Base-by-base conservation (phyloP, 2,888 invertebrate genomes). In the Lomographa bimaculata region DNA sequence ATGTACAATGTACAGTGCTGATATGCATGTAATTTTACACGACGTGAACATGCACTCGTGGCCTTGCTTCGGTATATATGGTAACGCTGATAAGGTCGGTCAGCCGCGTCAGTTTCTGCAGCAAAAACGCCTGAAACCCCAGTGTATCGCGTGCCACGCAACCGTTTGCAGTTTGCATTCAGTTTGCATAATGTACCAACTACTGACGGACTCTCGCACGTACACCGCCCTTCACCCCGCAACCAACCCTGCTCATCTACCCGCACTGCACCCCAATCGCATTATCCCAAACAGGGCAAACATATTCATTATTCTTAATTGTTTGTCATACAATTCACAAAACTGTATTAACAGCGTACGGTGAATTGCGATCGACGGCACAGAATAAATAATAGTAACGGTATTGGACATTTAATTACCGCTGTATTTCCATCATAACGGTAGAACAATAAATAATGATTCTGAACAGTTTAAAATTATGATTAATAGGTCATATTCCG, bases 281-380 rank as follows among this genome's bases (percentile, higher is more conserved):
- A 71, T 68, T 68, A 69, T 52, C 54, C 38, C 55, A 55, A 64
- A 65, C 55, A 62, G 47, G 49, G 54, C 54, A 68, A 69, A 67
- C 65, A 65, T 63, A 71, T 68, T 70, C 68, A 75, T 76, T 71
- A 73, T 63, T 58, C 60, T 64, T 73, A 70, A 73, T 74, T 72
- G 68, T 70, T 64, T 68, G 63, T 59, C 58, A 58, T 65, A 55
- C 60, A 62, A 60, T 67, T 62, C 58, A 54, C 65, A 61, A 66
- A 71, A 69, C 60, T 58, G 55, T 61, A 64, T 69, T 61, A 64
- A 63, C 54, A 54, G 47, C 47, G 38, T 63, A 60, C 67, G 63
- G 66, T 66, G 60, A 72, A 70, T 67, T 62, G 64, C 62, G 58
- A 65, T 64, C 59, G 46, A 41, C 45, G 39, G 46, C 37, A n/a